Evolutionary conservation across 2,797 vertebrate species (phyloP).

Genomic region (Xerus rutilus): DNA sequence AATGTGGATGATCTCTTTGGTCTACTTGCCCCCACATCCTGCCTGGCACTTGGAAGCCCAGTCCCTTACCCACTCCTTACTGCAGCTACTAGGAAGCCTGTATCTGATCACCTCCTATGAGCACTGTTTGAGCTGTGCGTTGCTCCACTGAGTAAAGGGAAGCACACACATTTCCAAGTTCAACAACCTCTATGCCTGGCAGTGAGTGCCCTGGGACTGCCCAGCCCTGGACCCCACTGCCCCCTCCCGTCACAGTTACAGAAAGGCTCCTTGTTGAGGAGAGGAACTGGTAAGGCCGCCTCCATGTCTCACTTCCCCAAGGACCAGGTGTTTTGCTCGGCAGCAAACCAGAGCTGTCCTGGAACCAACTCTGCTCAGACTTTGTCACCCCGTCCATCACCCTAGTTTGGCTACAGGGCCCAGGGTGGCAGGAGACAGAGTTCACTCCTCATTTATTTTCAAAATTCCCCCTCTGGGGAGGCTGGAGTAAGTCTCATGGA

Average conservation of each 20-base stretch:
- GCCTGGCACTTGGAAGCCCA: not conserved
- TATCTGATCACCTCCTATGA: not conserved
- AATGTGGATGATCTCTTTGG: accelerated
- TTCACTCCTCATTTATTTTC: slow-evolving; percentile 74
- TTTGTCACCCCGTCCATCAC: slow-evolving; percentile 78
- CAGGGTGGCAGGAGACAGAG: slow-evolving; percentile 24
- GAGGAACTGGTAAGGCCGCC: slow-evolving; percentile 50
- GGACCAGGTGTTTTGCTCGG: slow-evolving; percentile 79
- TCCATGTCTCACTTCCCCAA: not conserved
- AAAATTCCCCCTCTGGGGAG: not conserved
- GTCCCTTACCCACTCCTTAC: not conserved
- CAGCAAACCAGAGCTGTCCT: slow-evolving; percentile 73
- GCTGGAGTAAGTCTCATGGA: slow-evolving; percentile 26
- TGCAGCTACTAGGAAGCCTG: not conserved
- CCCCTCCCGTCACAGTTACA: slow-evolving; percentile 34
- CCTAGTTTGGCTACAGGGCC: slow-evolving; percentile 47
- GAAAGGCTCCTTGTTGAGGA: slow-evolving; percentile 80
- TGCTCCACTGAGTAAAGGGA: slow-evolving; percentile 25
- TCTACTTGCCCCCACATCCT: no score
- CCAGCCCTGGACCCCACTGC: not conserved
- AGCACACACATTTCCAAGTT: slow-evolving; percentile 62
- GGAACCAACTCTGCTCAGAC: slow-evolving; percentile 44
- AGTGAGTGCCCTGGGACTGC: slow-evolving; percentile 55
- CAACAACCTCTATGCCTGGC: slow-evolving; percentile 62
- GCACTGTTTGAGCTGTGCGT: not conserved